phyloP scores from a whole-genome alignment of 2,797 vertebrate genomes.

The Myiotriccus ornatus region DNA sequence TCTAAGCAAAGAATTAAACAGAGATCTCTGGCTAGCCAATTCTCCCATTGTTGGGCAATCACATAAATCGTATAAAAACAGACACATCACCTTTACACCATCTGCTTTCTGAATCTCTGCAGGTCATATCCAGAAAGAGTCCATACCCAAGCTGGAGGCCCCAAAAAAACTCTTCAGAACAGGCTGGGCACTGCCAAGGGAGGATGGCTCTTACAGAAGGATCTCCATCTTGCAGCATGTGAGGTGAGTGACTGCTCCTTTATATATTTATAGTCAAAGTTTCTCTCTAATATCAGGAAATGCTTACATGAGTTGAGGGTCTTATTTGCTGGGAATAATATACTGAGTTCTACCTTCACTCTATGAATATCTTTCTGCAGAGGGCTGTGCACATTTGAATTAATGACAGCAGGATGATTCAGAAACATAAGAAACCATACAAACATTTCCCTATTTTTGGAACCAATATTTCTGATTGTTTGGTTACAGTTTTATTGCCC shows the following conservation, averaged over 20 bases:
- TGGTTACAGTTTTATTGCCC: not conserved
- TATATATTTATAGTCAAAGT: not conserved
- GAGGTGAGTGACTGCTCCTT: not conserved
- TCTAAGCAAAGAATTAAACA: not conserved
- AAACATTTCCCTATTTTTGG: not conserved
- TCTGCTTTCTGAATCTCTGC: not conserved
- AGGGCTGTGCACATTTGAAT: not conserved
- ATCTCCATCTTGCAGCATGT: not conserved
- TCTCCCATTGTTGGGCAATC: not conserved
- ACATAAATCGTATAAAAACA: not conserved
- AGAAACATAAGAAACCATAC: not conserved
- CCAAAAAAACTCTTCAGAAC: not conserved
- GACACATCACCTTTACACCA: not conserved
- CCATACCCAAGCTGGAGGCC: not conserved
- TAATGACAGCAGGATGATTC: not conserved
- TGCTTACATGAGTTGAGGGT: not conserved
- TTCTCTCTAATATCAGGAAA: not conserved
- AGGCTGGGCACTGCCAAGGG: accelerated
- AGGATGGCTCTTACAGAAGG: not conserved
- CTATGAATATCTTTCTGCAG: not conserved
- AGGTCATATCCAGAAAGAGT: not conserved
- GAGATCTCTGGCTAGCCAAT: not conserved
- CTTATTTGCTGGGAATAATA: not conserved
- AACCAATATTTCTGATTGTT: not conserved
- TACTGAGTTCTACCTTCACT: not conserved